Conservation (phyloP, 2,888 invertebrate genomes). For the Pasiphila rectangulata region DNA sequence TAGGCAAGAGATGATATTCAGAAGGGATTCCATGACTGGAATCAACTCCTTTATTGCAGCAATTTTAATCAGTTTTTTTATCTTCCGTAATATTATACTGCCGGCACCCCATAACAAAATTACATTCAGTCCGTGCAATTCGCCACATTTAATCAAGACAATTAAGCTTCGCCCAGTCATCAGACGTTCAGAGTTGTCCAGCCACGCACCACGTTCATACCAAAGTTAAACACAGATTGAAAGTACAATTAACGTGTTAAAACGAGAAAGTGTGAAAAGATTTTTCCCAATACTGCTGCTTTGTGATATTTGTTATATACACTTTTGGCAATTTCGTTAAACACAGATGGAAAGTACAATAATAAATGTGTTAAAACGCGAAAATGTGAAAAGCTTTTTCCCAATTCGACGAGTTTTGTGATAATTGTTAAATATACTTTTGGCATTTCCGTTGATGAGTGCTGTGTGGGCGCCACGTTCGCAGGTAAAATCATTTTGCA, state of each 20-base stretch:
- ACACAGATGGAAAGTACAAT: neutral
- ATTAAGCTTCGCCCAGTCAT: conserved; percentile 11
- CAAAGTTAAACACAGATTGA: neutral
- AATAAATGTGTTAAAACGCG: neutral
- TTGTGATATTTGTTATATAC: conserved; percentile 2
- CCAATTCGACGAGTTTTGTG: neutral
- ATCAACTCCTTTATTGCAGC: too few species aligned
- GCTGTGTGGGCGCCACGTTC: conserved; percentile 4
- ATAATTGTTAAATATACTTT: conserved; percentile 3
- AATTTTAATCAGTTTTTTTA: too few species aligned
- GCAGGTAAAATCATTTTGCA: neutral
- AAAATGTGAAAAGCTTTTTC: conserved; percentile 8
- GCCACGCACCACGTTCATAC: conserved; percentile 9
- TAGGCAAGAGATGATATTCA: too few species aligned
- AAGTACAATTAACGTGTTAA: neutral
- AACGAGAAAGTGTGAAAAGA: conserved; percentile 6
- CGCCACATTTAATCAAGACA: conserved; percentile 12
- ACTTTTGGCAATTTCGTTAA: neutral
- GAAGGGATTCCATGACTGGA: too few species aligned
- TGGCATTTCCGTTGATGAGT: neutral
- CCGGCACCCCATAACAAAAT: too few species aligned
- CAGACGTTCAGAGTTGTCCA: conserved; percentile 5
- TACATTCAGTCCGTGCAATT: neutral
- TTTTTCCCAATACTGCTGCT: conserved; percentile 1
- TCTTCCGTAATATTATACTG: too few species aligned